A percentile compares a stretch with the other conserved stretches of the same genome.
Conservation (phyloP, 2,888 invertebrate species). For the Clistopyga incitator region DNA sequence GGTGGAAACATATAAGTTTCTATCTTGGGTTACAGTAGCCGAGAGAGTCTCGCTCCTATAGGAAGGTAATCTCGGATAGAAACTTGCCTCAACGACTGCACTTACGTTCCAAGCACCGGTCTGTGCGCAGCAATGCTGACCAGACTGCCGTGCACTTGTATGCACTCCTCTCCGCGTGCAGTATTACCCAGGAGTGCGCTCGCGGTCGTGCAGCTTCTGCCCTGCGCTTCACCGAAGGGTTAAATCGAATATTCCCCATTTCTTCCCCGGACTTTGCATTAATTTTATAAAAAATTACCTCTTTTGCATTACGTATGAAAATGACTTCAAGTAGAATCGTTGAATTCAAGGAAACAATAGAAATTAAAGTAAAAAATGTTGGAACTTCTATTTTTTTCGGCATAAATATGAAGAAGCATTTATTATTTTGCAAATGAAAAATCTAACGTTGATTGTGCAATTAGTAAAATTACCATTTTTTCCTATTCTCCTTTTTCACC, state of each 20-base stretch:
- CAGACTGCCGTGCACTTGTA: conserved; percentile 12
- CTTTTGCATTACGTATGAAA: too few relatives aligned
- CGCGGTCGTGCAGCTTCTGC: neutral
- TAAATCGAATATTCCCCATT: neutral
- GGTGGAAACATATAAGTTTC: conserved; percentile 39
- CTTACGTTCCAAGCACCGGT: conserved; percentile 27
- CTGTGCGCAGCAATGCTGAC: conserved; percentile 26
- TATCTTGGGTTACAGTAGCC: conserved; percentile 51
- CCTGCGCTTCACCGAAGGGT: neutral
- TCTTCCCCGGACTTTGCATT: too few relatives aligned
- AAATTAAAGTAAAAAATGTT: too few relatives aligned
- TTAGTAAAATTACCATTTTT: too few relatives aligned
- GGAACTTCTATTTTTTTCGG: too few relatives aligned
- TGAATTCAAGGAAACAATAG: too few relatives aligned
- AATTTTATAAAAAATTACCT: too few relatives aligned
- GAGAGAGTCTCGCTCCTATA: conserved; percentile 25
- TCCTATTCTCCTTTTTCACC: too few relatives aligned
- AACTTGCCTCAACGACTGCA: conserved; percentile 39
- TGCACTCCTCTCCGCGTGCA: conserved; percentile 4
- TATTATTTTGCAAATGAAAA: too few relatives aligned
- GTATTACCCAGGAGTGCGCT: neutral
- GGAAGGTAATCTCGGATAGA: conserved; percentile 45
- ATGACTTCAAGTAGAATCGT: too few relatives aligned
- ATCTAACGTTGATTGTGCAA: too few relatives aligned
- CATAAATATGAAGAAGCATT: too few relatives aligned